Percentiles rank a stretch among this genome's conserved stretches.
These are phyloP conservation scores for Ditylenchus dipsaci DNA, from an alignment of 1,140 invertebrate genomes.

Conservation along the genomic window DNA sequence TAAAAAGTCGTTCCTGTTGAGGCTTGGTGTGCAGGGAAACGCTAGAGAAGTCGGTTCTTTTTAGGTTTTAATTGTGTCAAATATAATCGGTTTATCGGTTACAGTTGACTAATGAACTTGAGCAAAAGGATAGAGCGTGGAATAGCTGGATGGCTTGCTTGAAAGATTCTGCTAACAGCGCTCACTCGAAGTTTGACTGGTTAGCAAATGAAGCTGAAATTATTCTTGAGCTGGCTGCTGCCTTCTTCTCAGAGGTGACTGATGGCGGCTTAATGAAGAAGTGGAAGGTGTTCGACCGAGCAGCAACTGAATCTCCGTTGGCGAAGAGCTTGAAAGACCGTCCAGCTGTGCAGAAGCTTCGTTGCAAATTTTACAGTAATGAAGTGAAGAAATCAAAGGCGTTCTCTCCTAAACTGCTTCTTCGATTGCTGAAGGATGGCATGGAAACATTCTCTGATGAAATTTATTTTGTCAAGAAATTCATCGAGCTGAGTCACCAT, in stretches of 20 bases:
- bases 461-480: neutral
- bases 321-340: neutral
- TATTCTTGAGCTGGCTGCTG: neutral
- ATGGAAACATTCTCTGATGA: neutral
- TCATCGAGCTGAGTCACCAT: too few species aligned
- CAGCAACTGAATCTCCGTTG: neutral
- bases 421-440: neutral
- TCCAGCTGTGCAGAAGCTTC: neutral
- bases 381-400: neutral
- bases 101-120: neutral
- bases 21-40: neutral
- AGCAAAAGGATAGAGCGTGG: neutral
- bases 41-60: neutral
- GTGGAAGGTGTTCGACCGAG: neutral
- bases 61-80: neutral
- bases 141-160: neutral
- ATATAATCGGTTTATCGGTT: neutral
- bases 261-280: neutral
- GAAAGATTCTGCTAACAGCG: neutral
- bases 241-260: neutral
- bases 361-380: neutral
- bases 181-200: neutral
- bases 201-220: neutral
- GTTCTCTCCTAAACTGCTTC: neutral
- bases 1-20: neutral